Conservation (phyloP, 2,113 vertebrate genomes). For the Sebastes schlegelii region DNA sequence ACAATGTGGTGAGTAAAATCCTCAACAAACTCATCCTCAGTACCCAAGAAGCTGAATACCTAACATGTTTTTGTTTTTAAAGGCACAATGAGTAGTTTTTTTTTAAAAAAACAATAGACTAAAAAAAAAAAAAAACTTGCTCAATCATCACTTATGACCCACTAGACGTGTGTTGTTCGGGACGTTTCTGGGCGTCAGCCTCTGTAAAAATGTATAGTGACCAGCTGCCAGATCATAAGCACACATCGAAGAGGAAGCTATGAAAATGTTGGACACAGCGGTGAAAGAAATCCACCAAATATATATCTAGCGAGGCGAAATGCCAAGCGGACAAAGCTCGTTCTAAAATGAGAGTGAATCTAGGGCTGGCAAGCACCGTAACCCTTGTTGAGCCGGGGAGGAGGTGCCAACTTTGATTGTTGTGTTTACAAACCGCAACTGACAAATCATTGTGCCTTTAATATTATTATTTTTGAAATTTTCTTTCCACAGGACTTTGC, state of each 20-base stretch:
- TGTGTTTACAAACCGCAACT: background rate
- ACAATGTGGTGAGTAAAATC: constrained; percentile 77
- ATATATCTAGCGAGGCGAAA: background rate
- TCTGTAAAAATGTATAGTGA: background rate
- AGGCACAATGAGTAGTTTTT: background rate
- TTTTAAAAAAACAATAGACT: background rate
- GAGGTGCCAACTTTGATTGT: background rate
- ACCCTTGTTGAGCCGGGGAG: background rate
- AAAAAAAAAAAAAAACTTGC: no score
- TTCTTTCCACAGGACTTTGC: constrained; percentile 72
- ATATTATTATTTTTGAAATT: background rate
- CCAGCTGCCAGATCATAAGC: background rate
- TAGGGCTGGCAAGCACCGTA: background rate
- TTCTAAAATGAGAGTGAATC: background rate
- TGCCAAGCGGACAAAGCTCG: background rate
- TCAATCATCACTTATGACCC: background rate
- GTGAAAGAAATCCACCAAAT: no score
- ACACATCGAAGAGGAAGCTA: background rate
- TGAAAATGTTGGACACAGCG: background rate
- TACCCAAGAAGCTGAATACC: background rate
- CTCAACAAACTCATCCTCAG: background rate
- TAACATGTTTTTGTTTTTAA: background rate
- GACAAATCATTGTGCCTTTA: background rate
- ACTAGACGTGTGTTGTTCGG: background rate
- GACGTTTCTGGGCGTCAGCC: background rate